Evolutionary conservation across 2,113 vertebrate genomes (phyloP).

Genomic region (Spermophilus dauricus): DNA sequence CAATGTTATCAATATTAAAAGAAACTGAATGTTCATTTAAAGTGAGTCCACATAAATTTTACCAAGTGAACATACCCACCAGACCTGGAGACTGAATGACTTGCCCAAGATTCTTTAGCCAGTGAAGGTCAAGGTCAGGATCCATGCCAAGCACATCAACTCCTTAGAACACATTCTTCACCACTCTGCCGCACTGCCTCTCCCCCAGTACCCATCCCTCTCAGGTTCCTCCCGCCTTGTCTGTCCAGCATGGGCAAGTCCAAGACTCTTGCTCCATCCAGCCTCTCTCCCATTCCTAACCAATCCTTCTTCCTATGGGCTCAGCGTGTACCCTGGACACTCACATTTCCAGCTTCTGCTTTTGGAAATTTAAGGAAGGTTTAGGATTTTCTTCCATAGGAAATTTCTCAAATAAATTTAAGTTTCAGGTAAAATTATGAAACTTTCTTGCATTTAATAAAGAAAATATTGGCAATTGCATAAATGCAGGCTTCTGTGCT

Average conservation of each 20-base stretch:
- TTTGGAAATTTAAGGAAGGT: slow-evolving; percentile 19
- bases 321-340: not conserved
- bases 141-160: not conserved
- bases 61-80: not conserved
- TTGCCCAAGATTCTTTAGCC: not conserved
- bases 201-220: not conserved
- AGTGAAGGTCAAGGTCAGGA: not conserved
- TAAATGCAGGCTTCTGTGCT: not conserved
- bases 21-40: not conserved
- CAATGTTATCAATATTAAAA: not conserved
- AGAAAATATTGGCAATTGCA: not conserved
- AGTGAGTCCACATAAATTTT: not conserved
- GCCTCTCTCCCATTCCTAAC: not conserved
- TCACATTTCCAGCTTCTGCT: not conserved
- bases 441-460: not conserved
- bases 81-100: not conserved
- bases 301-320: not conserved
- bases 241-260: not conserved
- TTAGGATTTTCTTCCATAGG: not conserved
- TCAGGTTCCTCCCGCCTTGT: not conserved
- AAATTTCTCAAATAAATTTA: slow-evolving; percentile 44
- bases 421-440: not conserved
- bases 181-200: no score
- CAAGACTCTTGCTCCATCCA: not conserved
- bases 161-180: not conserved